Conservation (phyloP, 2,113 vertebrate species). For the Saimiri boliviensis region DNA sequence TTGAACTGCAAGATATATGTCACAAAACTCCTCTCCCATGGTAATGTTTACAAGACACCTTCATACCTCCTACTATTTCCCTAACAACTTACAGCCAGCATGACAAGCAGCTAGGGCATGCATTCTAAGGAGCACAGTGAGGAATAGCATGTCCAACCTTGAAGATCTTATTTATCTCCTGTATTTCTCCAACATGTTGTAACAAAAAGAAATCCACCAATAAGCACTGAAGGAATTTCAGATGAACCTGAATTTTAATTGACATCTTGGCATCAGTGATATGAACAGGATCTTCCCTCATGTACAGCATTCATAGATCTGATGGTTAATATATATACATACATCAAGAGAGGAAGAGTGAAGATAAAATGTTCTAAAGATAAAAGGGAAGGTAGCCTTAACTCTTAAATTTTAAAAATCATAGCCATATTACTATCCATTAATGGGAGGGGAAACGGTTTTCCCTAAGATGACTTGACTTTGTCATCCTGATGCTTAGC, state of each 20-base stretch:
- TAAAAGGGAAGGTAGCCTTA: not conserved
- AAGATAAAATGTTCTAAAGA: not conserved
- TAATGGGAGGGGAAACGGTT: not conserved
- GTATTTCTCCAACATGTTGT: not conserved
- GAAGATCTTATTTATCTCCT: not conserved
- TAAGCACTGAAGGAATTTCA: not conserved
- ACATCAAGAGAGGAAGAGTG: not conserved
- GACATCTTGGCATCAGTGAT: not conserved
- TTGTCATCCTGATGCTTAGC: not conserved
- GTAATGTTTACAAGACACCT: not conserved
- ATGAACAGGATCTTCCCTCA: not conserved
- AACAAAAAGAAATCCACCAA: not conserved
- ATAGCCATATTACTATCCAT: not conserved
- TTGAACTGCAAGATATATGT: not conserved
- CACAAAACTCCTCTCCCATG: not conserved
- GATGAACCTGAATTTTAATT: not conserved
- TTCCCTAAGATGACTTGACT: not conserved
- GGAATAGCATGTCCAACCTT: not conserved
- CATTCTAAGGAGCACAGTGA: not conserved
- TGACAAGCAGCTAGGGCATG: not conserved
- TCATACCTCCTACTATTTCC: not conserved
- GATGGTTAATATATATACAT: not conserved
- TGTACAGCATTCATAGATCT: not conserved
- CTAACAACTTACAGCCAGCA: not conserved
- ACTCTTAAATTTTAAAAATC: not conserved